Evolutionary conservation across 2,113 vertebrate species (phyloP).

Genomic region (Trichechus manatus): DNA sequence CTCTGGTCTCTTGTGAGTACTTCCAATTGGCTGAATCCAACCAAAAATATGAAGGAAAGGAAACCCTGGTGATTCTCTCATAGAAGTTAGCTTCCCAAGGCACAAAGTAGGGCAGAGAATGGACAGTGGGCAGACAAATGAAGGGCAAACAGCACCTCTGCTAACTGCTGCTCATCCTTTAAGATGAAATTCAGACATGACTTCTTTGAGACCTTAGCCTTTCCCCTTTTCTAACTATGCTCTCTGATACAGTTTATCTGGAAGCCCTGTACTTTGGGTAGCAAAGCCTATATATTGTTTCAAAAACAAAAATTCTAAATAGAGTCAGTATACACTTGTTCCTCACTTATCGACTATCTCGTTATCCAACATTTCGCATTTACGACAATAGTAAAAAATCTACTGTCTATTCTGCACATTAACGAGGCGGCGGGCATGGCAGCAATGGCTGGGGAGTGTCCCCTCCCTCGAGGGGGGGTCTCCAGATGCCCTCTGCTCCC

Average conservation of each 20-base stretch:
- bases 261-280: background rate
- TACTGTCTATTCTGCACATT: too few relatives aligned
- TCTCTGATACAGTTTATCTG: background rate
- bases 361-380: too few relatives aligned
- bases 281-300: background rate
- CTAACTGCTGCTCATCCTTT: conserved; percentile 21
- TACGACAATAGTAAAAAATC: too few relatives aligned
- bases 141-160: background rate
- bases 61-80: background rate
- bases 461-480: too few relatives aligned
- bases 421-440: too few relatives aligned
- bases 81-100: background rate
- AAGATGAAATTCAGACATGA: conserved; percentile 23
- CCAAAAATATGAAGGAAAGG: background rate
- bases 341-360: too few relatives aligned
- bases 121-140: background rate
- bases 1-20: background rate
- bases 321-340: background rate
- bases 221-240: background rate
- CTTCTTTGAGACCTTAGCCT: background rate
- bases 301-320: background rate
- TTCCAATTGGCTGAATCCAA: background rate
- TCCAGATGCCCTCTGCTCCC: too few relatives aligned
- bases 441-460: too few relatives aligned
- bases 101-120: conserved; percentile 15